Evolutionary conservation across 2,888 invertebrate genomes (phyloP).

Genomic region (Abrostola tripartita): DNA sequence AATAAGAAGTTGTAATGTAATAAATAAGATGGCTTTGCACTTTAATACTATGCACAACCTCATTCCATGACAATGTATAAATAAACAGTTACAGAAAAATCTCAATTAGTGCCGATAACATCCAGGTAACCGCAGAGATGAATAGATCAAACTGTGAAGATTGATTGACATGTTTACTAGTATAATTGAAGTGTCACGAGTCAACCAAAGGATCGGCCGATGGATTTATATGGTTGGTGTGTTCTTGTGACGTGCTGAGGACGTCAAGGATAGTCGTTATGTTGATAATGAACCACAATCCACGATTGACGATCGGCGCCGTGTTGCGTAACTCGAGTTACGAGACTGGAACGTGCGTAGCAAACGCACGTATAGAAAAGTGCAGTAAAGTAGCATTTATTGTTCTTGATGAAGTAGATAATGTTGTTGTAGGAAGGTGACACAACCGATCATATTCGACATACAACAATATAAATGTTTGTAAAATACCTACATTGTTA

Average conservation of each 20-base stretch:
- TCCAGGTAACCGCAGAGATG: slow-evolving; percentile 46
- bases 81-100: slow-evolving; percentile 21
- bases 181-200: slow-evolving; percentile 81
- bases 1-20: too few species aligned
- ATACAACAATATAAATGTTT: too few species aligned
- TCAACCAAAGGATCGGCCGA: slow-evolving; percentile 62
- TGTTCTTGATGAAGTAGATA: too few species aligned
- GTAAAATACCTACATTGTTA: slow-evolving; percentile 1
- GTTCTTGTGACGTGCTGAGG: slow-evolving; percentile 65
- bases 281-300: slow-evolving; percentile 62
- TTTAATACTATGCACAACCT: neutral
- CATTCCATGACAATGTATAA: slow-evolving; percentile 11
- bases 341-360: slow-evolving; percentile 14
- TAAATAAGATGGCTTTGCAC: too few species aligned
- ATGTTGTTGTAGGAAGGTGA: too few species aligned
- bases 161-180: slow-evolving; percentile 79
- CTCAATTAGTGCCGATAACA: slow-evolving; percentile 17
- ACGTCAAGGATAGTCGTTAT: slow-evolving; percentile 64
- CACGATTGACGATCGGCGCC: slow-evolving; percentile 45
- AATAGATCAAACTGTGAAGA: slow-evolving; percentile 63
- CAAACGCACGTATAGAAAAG: slow-evolving; percentile 23
- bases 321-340: slow-evolving; percentile 31
- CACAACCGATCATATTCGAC: too few species aligned
- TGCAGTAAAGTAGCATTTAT: slow-evolving; percentile 14
- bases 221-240: slow-evolving; percentile 72